Evolutionary conservation across 2,888 invertebrate species (phyloP).

Genomic region (Callimorpha dominula): DNA sequence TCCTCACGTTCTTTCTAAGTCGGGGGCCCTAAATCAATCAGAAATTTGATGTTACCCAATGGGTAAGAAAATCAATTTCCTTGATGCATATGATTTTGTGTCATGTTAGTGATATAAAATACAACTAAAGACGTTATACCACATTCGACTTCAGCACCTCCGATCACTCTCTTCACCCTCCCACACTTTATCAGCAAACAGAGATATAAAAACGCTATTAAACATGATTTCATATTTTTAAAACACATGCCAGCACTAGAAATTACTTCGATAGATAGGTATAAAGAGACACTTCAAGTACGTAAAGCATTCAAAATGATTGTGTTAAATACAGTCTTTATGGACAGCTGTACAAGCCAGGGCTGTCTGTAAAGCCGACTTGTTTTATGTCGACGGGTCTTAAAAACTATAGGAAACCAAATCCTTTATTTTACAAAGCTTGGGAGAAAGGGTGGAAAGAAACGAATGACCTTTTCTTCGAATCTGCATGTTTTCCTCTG

Average conservation of each 20-base stretch:
- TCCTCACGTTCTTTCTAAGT: neutral
- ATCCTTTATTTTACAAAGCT: neutral
- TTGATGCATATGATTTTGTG: too few species aligned
- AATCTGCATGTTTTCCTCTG: neutral
- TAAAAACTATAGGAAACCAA: neutral
- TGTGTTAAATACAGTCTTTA: conserved; percentile 15
- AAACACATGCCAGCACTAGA: conserved; percentile 39
- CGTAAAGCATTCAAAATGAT: conserved; percentile 14
- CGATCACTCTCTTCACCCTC: conserved; percentile 76
- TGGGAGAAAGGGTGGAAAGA: neutral
- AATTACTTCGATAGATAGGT: conserved; percentile 5
- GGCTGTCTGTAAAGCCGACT: neutral
- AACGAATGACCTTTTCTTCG: neutral
- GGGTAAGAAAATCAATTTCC: neutral
- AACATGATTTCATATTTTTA: conserved; percentile 33
- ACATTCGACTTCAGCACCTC: conserved; percentile 68
- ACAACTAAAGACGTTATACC: conserved; percentile 60
- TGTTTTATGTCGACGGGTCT: neutral
- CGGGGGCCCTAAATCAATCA: neutral
- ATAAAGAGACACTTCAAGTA: conserved; percentile 5
- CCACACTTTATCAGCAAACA: conserved; percentile 47
- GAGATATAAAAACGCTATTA: conserved; percentile 43
- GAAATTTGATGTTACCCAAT: neutral
- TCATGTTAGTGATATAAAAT: neutral
- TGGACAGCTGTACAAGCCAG: conserved; percentile 1